These are phyloP conservation scores for Lipophrys pholis DNA, from an alignment of 2,113 vertebrate genomes.

Conservation along the genomic window DNA sequence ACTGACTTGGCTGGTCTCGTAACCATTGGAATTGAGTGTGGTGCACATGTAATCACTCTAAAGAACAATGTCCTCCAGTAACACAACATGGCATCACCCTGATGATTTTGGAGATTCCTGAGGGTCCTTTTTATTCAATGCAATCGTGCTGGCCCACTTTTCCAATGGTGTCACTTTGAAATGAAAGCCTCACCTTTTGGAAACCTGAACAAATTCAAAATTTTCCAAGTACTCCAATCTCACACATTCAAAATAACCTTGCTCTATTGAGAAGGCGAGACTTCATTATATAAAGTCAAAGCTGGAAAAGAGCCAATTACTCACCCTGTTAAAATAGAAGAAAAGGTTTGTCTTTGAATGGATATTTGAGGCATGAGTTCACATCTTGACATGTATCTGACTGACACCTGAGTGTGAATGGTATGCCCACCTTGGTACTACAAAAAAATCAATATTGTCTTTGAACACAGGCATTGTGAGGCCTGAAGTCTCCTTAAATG, in stretches of 20 bases:
- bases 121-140: not conserved
- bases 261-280: conserved; percentile 12
- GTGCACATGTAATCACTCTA: conserved; percentile 19
- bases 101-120: not conserved
- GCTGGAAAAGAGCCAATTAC: conserved; percentile 21
- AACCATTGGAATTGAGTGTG: conserved; percentile 34
- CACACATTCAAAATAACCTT: conserved; percentile 45
- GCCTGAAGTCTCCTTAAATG: not conserved
- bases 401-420: conserved; percentile 15
- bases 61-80: conserved; percentile 27
- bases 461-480: conserved; percentile 1
- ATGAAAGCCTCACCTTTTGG: conserved; percentile 6
- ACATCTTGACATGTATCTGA: not conserved
- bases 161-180: conserved; percentile 10
- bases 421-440: not conserved
- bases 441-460: conserved; percentile 2
- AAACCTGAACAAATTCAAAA: conserved; percentile 18
- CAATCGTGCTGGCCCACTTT: not conserved
- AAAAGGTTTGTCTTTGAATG: conserved; percentile 16
- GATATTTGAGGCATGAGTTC: conserved; percentile 25
- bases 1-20: conserved; percentile 24
- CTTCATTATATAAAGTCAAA: conserved; percentile 35
- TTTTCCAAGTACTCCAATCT: not conserved
- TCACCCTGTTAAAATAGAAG: conserved; percentile 30
- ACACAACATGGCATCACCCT: conserved; percentile 10